phyloP scores from a whole-genome alignment of 2,113 vertebrate genomes.

The Azemiops feae region DNA sequence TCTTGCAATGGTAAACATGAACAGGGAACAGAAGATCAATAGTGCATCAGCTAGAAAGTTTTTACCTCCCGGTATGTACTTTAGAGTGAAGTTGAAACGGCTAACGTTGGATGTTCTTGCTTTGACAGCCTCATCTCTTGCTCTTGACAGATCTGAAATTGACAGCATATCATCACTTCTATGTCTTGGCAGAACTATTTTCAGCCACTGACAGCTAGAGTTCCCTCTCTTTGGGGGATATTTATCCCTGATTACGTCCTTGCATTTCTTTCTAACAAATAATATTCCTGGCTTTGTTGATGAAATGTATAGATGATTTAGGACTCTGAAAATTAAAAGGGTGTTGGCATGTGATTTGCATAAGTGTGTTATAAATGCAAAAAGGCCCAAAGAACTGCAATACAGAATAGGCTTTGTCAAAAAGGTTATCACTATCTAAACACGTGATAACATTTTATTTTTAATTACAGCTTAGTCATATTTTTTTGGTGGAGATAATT shows the following conservation, averaged over 20 bases:
- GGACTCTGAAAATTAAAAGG: neutral
- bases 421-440: constrained; percentile 40
- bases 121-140: too few relatives aligned
- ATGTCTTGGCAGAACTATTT: neutral
- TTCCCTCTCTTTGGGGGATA: neutral
- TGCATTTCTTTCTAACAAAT: neutral
- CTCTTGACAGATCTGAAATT: neutral
- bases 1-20: too few relatives aligned
- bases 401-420: constrained; percentile 18
- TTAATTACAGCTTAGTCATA: constrained; percentile 44
- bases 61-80: too few relatives aligned
- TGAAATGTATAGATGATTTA: neutral
- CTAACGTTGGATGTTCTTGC: too few relatives aligned
- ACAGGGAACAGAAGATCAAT: too few relatives aligned
- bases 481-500: constrained; percentile 27
- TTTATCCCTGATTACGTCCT: neutral
- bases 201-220: neutral
- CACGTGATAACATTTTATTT: constrained; percentile 44
- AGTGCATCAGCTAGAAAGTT: too few relatives aligned
- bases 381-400: constrained; percentile 21
- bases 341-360: neutral
- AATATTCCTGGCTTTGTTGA: neutral
- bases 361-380: neutral
- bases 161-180: neutral
- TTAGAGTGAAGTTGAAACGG: too few relatives aligned